Percentiles rank a stretch among this genome's conserved stretches.
These are phyloP conservation scores for Haliclona indistincta DNA, from an alignment of 37 sponge, comb jelly and placozoan species.

Conservation along the genomic window DNA sequence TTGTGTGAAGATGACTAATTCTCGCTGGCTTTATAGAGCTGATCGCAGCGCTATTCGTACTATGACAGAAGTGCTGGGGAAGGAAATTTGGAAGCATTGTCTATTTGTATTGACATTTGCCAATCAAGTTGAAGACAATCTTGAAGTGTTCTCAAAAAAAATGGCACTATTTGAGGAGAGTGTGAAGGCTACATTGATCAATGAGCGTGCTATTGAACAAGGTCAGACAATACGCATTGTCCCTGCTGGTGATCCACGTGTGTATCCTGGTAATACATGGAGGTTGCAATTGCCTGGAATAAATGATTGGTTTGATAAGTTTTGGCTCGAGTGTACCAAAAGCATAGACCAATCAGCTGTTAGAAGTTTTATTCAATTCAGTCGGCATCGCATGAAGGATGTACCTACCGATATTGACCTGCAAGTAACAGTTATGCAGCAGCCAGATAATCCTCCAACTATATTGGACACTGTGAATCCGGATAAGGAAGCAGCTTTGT, in stretches of 20 bases:
- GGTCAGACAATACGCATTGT: neutral
- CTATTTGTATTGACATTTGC: constrained; percentile 1
- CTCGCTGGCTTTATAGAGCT: neutral
- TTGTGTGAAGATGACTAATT: neutral
- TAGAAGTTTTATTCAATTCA: neutral
- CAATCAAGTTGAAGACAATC: neutral
- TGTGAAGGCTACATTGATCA: neutral
- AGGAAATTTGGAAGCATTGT: neutral
- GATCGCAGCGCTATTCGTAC: neutral
- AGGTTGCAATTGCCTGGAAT: neutral
- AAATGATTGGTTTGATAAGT: constrained; percentile 3
- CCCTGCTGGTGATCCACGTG: too few species aligned
- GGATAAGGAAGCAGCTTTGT: too few species aligned
- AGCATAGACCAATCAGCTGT: neutral
- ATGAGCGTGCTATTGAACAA: neutral
- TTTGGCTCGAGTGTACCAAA: constrained; percentile 1
- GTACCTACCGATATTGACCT: too few species aligned
- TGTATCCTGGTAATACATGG: neutral
- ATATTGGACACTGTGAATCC: too few species aligned
- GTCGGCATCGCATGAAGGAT: too few species aligned
- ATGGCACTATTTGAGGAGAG: neutral
- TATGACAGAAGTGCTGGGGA: constrained; percentile 1
- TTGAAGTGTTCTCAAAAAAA: neutral
- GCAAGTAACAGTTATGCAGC: too few species aligned
- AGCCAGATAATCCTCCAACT: too few species aligned